phyloP scores from a whole-genome alignment of 2,113 vertebrate genomes.

The Etheostoma cragini region DNA sequence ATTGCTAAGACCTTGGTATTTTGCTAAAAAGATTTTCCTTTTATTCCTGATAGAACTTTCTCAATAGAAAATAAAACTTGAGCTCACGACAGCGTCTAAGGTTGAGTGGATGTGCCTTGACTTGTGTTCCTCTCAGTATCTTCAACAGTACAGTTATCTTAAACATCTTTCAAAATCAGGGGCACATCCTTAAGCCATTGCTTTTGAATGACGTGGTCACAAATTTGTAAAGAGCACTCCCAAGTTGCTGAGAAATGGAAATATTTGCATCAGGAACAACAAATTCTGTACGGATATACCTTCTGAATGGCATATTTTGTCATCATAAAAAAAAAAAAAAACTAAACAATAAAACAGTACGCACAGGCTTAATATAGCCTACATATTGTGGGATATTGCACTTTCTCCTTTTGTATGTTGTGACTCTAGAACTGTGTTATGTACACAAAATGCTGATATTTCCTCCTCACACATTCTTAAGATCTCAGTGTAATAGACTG shows the following conservation, averaged over 20 bases:
- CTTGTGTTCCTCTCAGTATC: not conserved
- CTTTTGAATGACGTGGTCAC: not conserved
- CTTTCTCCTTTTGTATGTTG: conserved; percentile 46
- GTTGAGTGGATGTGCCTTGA: conserved; percentile 21
- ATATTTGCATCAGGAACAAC: not conserved
- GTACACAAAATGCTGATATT: conserved; percentile 59
- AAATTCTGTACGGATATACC: conserved; percentile 4
- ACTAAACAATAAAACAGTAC: not conserved
- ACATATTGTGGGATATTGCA: conserved; percentile 39
- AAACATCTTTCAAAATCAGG: conserved; percentile 11
- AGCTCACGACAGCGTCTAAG: not conserved
- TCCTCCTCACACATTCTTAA: conserved; percentile 50
- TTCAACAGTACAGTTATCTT: conserved; percentile 10
- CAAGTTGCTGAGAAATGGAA: conserved; percentile 13
- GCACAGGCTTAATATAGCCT: conserved; percentile 17
- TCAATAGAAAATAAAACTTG: conserved; percentile 19
- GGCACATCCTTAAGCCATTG: conserved; percentile 14
- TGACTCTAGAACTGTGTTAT: conserved; percentile 56
- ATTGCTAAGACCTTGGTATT: not conserved
- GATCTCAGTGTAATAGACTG: conserved; percentile 62
- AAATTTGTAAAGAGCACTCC: conserved; percentile 16
- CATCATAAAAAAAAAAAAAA: conserved; percentile 23
- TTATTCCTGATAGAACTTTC: conserved; percentile 6
- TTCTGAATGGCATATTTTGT: conserved; percentile 5
- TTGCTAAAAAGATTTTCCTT: not conserved